A percentile compares a stretch with the other conserved stretches of the same genome.
phyloP scores from a whole-genome alignment of 2,888 invertebrate genomes.

The Melangyna quadrimaculata region DNA sequence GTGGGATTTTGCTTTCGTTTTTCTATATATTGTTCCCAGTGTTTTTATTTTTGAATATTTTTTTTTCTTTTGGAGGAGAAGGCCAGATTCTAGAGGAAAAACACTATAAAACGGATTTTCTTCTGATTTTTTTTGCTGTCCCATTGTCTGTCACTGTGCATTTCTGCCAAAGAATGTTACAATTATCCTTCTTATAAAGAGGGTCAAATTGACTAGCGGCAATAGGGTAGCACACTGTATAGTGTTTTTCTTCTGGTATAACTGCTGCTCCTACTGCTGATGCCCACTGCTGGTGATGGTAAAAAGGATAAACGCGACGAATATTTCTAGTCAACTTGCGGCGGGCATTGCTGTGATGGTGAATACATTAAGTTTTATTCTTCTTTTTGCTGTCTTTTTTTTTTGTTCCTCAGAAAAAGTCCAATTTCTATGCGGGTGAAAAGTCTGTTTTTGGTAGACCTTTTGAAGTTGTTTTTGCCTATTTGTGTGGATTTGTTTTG shows the following conservation, averaged over 20 bases:
- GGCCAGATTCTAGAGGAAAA: conserved; percentile 41
- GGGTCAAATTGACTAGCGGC: conserved; percentile 60
- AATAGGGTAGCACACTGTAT: conserved; percentile 3
- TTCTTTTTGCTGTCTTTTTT: conserved; percentile 1
- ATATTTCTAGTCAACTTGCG: conserved; percentile 54
- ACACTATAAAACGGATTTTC: conserved; percentile 24
- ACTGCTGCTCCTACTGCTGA: not conserved
- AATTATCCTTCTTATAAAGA: conserved; percentile 54
- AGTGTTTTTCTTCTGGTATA: conserved; percentile 3
- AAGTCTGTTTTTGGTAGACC: conserved; percentile 41
- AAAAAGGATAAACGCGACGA: conserved; percentile 58
- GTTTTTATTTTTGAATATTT: not conserved
- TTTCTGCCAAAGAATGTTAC: conserved; percentile 45
- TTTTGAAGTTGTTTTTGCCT: conserved; percentile 10
- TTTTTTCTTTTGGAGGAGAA: conserved; percentile 1
- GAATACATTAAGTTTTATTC: conserved; percentile 37
- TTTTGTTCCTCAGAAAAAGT: not conserved
- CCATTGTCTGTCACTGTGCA: conserved; percentile 28
- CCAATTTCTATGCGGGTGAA: conserved; percentile 35
- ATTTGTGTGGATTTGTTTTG: conserved; percentile 30
- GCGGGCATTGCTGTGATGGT: conserved; percentile 29
- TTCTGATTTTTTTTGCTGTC: conserved; percentile 15
- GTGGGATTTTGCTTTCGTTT: conserved; percentile 27
- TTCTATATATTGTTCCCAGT: conserved; percentile 1
- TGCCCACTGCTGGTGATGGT: not conserved